These are phyloP conservation scores for Deroptyus accipitrinus DNA, from an alignment of 2,113 vertebrate species.

Conservation along the genomic window DNA sequence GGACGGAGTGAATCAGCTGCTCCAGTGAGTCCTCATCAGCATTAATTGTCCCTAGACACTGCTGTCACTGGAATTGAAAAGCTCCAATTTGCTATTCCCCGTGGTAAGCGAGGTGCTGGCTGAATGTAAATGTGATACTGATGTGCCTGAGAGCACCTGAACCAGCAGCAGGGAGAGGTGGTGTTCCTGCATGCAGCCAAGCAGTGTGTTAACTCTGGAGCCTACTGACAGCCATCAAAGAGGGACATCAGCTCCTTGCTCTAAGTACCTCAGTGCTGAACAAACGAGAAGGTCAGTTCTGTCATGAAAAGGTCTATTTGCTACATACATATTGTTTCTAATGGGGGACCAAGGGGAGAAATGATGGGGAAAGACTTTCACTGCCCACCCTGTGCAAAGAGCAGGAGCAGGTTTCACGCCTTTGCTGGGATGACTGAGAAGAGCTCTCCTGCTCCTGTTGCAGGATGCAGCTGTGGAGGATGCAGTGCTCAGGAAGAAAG, in stretches of 20 bases:
- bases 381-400: not conserved
- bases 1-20: not conserved
- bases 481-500: slow-evolving; percentile 80
- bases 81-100: not conserved
- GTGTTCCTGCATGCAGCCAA: not conserved
- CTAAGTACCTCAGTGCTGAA: not conserved
- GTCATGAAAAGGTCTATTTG: not conserved
- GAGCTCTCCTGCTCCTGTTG: not conserved
- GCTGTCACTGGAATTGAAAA: not conserved
- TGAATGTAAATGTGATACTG: not conserved
- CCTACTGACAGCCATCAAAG: not conserved
- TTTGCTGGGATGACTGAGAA: not conserved
- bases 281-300: not conserved
- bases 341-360: not conserved
- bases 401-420: not conserved
- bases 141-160: not conserved
- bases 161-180: not conserved
- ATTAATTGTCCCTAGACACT: not conserved
- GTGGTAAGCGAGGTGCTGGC: not conserved
- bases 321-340: not conserved
- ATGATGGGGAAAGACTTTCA: not conserved
- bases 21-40: not conserved
- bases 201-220: not conserved
- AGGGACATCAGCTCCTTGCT: not conserved
- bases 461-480: slow-evolving; percentile 80